Conservation (phyloP, 2,888 invertebrate genomes). For the Gymnosoma rotundatum region DNA sequence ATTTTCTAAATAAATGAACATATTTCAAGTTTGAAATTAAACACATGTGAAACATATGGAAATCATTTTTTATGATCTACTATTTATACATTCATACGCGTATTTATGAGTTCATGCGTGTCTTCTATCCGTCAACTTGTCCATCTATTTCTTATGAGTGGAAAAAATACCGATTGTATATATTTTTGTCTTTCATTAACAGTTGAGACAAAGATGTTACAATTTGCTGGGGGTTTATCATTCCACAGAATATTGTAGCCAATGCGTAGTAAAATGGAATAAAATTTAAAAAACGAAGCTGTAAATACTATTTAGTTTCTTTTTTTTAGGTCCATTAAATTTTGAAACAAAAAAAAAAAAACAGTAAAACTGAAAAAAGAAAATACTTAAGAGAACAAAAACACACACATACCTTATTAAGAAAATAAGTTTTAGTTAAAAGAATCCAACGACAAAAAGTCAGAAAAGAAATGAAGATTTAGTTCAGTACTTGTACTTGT, state of each 20-base stretch:
- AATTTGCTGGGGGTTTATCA: no score
- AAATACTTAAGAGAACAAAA: neutral
- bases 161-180: no score
- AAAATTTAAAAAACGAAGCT: conserved; percentile 26
- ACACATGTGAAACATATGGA: no score
- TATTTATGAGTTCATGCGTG: no score
- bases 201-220: no score
- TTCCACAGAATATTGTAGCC: neutral
- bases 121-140: no score
- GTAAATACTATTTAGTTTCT: neutral
- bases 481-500: conserved; percentile 16
- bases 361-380: neutral
- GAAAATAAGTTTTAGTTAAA: neutral
- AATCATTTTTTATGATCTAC: no score
- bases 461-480: conserved; percentile 24
- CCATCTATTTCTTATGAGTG: no score
- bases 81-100: no score
- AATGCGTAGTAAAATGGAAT: neutral
- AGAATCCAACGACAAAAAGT: neutral
- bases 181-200: no score
- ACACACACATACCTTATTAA: neutral
- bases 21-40: no score
- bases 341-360: neutral
- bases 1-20: no score
- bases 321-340: conserved; percentile 11